phyloP scores from a whole-genome alignment of 2,888 invertebrate genomes.

The Bruchidius siliquastri region DNA sequence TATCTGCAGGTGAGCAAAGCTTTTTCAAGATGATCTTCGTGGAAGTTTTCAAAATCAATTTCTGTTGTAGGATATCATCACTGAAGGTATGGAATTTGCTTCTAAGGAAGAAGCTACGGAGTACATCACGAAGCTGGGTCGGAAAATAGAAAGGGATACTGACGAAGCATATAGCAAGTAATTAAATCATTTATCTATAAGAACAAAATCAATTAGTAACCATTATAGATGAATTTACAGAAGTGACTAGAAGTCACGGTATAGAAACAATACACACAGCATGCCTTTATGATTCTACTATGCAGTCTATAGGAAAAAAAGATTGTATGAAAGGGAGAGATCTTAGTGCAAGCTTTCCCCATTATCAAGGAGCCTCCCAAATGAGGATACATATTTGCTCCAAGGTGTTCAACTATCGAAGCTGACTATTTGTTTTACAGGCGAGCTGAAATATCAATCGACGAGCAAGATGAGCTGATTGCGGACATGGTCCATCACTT shows the following conservation, averaged over 20 bases:
- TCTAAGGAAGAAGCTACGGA: slow-evolving; percentile 54
- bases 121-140: slow-evolving; percentile 53
- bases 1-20: slow-evolving; percentile 52
- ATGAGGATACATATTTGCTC: no score
- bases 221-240: no score
- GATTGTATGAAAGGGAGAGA: no score
- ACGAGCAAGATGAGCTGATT: slow-evolving; percentile 53
- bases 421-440: background rate
- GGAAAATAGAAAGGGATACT: slow-evolving; percentile 54
- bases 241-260: no score
- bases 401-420: no score
- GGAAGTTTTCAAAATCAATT: no score
- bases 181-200: slow-evolving; percentile 2
- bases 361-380: no score
- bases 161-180: slow-evolving; percentile 30
- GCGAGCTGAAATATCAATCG: slow-evolving; percentile 11
- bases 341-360: no score
- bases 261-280: no score
- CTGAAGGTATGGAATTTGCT: slow-evolving; percentile 55
- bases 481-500: slow-evolving; percentile 58
- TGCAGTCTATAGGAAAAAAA: no score
- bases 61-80: slow-evolving; percentile 49
- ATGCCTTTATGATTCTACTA: no score
- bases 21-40: no score
- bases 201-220: background rate